A percentile compares a stretch with the other conserved stretches of the same genome.
Conservation (phyloP, 2,113 vertebrate species). For the Odobenus rosmarus region DNA sequence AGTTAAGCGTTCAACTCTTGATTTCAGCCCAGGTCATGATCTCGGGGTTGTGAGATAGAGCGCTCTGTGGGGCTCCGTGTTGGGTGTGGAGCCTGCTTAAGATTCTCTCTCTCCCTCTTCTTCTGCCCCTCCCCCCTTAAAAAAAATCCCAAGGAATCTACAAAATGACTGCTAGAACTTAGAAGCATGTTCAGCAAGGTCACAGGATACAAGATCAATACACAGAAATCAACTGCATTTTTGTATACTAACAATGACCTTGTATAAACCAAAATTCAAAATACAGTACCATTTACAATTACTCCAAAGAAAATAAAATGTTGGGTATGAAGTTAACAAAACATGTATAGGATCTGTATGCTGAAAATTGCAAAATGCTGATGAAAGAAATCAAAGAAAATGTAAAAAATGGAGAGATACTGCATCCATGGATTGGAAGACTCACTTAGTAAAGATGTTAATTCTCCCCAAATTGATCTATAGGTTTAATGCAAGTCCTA, state of each 20-base stretch:
- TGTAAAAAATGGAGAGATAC: not conserved
- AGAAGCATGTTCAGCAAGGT: not conserved
- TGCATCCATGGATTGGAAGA: not conserved
- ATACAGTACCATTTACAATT: not conserved
- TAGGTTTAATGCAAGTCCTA: not conserved
- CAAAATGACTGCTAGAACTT: not conserved
- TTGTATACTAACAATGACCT: not conserved
- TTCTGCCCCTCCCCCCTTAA: not conserved
- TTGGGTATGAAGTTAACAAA: not conserved
- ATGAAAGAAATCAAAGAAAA: slow-evolving; percentile 29
- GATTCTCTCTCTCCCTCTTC: not conserved
- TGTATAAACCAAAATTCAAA: not conserved
- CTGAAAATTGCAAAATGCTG: not conserved
- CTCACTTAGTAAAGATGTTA: not conserved
- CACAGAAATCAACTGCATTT: not conserved
- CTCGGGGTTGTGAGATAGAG: not conserved
- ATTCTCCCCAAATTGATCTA: not conserved
- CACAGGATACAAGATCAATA: not conserved
- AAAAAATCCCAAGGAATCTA: not conserved
- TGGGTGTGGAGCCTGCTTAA: not conserved
- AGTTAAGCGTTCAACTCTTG: not conserved
- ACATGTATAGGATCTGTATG: not conserved
- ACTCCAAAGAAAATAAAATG: not conserved
- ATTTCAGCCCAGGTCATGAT: not conserved
- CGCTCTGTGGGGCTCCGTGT: not conserved